These are phyloP conservation scores for Coryphaenoides rupestris DNA, from an alignment of 2,113 vertebrate species.

Conservation along the genomic window DNA sequence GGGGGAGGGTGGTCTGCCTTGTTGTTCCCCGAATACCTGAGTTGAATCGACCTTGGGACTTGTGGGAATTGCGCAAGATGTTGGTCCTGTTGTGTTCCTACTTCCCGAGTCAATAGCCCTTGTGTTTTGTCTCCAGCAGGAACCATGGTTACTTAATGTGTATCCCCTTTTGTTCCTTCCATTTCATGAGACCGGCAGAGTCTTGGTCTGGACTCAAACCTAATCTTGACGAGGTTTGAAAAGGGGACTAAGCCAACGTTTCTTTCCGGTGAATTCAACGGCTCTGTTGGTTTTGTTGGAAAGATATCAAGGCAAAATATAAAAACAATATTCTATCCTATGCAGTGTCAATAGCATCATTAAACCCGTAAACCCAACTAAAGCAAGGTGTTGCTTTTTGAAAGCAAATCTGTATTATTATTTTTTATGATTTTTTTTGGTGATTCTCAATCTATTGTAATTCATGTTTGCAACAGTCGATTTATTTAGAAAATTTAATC, in stretches of 20 bases:
- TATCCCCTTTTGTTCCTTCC: background rate
- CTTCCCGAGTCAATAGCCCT: background rate
- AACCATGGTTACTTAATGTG: background rate
- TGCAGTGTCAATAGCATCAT: too few species aligned
- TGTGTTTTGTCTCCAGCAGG: conserved; percentile 6
- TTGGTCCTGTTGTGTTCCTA: background rate
- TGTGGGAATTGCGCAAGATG: background rate
- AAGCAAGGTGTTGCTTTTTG: too few species aligned
- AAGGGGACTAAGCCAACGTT: background rate
- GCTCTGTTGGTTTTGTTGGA: too few species aligned
- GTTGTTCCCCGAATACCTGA: conserved; percentile 1
- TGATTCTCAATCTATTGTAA: too few species aligned
- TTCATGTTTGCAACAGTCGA: too few species aligned
- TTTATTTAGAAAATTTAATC: too few species aligned
- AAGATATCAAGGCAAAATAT: too few species aligned
- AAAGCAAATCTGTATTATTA: too few species aligned
- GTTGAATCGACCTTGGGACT: background rate
- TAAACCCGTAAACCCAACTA: too few species aligned
- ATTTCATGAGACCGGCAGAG: background rate
- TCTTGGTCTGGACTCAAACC: background rate
- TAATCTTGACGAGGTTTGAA: background rate
- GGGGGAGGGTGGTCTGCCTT: conserved; percentile 5
- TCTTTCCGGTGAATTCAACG: too few species aligned
- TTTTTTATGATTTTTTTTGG: too few species aligned
- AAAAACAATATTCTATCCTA: too few species aligned